Percentiles rank a stretch among this genome's conserved stretches.
Conservation (phyloP, 1,140 invertebrate genomes). For the Drosophila albomicans region DNA sequence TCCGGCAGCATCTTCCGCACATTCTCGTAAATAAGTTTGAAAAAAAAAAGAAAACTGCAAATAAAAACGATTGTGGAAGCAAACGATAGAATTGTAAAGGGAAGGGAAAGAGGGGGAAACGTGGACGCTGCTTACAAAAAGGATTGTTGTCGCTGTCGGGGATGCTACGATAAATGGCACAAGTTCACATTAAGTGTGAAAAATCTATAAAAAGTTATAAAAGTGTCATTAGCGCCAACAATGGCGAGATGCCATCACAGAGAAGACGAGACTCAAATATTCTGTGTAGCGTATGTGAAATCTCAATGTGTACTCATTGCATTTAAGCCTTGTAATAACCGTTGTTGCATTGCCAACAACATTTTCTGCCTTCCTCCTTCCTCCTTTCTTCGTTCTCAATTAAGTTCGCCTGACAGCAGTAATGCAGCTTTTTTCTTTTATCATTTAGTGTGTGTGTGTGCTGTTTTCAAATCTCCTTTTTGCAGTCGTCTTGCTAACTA, state of each 20-base stretch:
- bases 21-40: slow-evolving; percentile 77
- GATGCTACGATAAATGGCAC: slow-evolving; percentile 70
- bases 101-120: slow-evolving; percentile 48
- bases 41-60: neutral
- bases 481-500: slow-evolving; percentile 47
- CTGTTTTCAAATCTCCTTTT: slow-evolving; percentile 14
- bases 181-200: slow-evolving; percentile 77
- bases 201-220: slow-evolving; percentile 84
- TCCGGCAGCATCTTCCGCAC: slow-evolving; percentile 67
- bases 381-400: neutral
- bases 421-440: slow-evolving; percentile 23
- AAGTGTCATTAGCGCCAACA: slow-evolving; percentile 81
- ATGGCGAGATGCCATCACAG: slow-evolving; percentile 49
- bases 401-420: slow-evolving; percentile 10
- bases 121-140: slow-evolving; percentile 62
- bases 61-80: slow-evolving; percentile 18
- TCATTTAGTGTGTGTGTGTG: slow-evolving; percentile 3
- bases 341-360: slow-evolving; percentile 33
- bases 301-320: slow-evolving; percentile 11
- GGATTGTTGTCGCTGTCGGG: slow-evolving; percentile 69
- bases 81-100: slow-evolving; percentile 31
- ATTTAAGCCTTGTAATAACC: slow-evolving; percentile 57
- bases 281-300: neutral
- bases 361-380: neutral
- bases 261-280: neutral